Percentiles rank a stretch among this genome's conserved stretches.
Evolutionary conservation across 1,140 invertebrate species (phyloP).

Genomic region (Metaphire vulgaris): DNA sequence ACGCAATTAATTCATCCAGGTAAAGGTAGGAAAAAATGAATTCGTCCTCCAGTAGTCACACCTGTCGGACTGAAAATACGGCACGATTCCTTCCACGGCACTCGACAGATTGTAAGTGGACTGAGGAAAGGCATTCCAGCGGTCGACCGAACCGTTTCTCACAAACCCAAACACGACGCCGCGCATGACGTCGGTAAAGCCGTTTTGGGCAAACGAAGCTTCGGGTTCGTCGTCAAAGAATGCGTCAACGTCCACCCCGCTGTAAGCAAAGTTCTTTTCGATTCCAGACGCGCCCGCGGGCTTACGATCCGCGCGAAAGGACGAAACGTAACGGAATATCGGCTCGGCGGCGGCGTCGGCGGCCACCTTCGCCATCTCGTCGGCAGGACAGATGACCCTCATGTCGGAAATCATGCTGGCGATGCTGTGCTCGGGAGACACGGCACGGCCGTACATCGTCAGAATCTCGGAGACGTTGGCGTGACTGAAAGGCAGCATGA

Average conservation of each 20-base stretch:
- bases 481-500: background rate
- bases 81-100: background rate
- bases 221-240: background rate
- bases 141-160: background rate
- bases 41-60: background rate
- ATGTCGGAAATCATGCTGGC: slow-evolving; percentile 13
- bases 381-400: slow-evolving; percentile 5
- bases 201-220: background rate
- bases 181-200: background rate
- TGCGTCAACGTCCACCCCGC: background rate
- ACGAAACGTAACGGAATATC: slow-evolving; percentile 10
- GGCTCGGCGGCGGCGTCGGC: background rate
- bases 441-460: background rate
- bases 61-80: background rate
- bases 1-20: background rate
- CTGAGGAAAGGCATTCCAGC: background rate
- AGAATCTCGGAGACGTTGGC: slow-evolving; percentile 1
- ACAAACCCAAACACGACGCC: background rate
- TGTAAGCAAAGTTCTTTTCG: background rate
- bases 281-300: background rate
- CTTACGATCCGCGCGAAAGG: background rate
- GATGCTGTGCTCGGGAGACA: background rate
- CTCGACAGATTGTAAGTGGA: background rate
- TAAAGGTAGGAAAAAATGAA: background rate
- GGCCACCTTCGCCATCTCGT: slow-evolving; percentile 17